Percentiles rank a stretch among this genome's conserved stretches.
phyloP scores from a whole-genome alignment of 2,797 vertebrate species.

The Diglossa cyanea region DNA sequence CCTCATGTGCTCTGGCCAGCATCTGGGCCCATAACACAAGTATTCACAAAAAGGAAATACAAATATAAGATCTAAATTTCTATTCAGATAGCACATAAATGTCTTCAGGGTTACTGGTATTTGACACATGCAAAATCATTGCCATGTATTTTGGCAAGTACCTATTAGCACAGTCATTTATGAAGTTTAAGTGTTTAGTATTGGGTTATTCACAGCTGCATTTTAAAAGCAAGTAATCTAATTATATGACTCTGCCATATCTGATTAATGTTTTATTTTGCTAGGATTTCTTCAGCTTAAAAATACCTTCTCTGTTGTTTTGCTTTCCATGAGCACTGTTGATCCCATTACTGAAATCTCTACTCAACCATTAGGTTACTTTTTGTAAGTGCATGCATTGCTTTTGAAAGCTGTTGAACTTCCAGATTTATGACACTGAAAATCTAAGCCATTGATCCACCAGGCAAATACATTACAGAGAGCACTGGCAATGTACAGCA shows the following conservation, averaged over 20 bases:
- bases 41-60: neutral
- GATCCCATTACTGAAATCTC: constrained; percentile 28
- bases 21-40: neutral
- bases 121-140: neutral
- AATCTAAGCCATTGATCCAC: constrained; percentile 30
- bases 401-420: constrained; percentile 52
- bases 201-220: neutral
- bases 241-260: neutral
- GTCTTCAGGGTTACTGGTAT: neutral
- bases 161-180: neutral
- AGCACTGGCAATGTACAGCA: neutral
- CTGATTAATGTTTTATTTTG: neutral
- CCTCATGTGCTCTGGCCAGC: neutral
- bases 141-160: neutral
- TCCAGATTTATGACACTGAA: constrained; percentile 43
- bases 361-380: constrained; percentile 12
- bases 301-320: neutral
- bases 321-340: neutral
- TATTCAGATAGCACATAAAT: neutral
- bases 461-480: neutral
- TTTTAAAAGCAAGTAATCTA: neutral
- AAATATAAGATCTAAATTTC: neutral
- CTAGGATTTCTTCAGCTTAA: neutral
- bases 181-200: neutral
- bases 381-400: constrained; percentile 14